Conservation (phyloP, 2,888 invertebrate species). For the Philonicus albiceps region DNA sequence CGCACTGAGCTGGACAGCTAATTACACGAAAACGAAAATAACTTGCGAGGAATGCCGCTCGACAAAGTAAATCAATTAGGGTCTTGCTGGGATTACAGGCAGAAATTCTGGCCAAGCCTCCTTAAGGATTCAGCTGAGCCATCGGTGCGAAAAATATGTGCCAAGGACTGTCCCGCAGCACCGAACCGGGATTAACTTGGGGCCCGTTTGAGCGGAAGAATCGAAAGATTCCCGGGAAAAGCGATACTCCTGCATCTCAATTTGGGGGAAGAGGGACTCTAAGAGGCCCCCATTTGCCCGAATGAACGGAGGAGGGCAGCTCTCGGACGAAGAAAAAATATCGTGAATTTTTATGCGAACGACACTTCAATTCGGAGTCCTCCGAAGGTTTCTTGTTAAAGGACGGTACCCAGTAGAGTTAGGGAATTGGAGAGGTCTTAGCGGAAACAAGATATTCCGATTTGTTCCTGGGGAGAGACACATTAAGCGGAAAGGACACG, state of each 20-base stretch:
- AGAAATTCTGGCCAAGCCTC: background rate
- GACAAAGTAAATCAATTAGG: slow-evolving; percentile 36
- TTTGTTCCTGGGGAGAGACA: background rate
- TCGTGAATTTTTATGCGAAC: slow-evolving; percentile 2
- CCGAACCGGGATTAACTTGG: background rate
- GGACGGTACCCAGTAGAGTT: background rate
- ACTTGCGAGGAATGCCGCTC: background rate
- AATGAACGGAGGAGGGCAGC: background rate
- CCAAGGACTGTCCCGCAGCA: background rate
- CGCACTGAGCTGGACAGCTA: background rate
- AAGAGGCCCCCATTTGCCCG: background rate
- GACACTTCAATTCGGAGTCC: background rate
- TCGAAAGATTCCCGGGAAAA: background rate
- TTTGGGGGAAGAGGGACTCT: background rate
- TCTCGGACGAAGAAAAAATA: background rate
- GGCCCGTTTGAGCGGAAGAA: slow-evolving; percentile 8
- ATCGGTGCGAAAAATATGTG: slow-evolving; percentile 15
- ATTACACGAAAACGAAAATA: slow-evolving; percentile 15
- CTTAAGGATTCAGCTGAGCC: background rate
- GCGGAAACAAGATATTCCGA: background rate
- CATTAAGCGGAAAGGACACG: background rate
- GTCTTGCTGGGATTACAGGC: background rate
- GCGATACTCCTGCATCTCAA: background rate
- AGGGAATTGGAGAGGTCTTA: background rate
- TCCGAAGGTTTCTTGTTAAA: background rate